Conservation (phyloP, 2,888 invertebrate species). For the Anoplius nigerrimus region DNA sequence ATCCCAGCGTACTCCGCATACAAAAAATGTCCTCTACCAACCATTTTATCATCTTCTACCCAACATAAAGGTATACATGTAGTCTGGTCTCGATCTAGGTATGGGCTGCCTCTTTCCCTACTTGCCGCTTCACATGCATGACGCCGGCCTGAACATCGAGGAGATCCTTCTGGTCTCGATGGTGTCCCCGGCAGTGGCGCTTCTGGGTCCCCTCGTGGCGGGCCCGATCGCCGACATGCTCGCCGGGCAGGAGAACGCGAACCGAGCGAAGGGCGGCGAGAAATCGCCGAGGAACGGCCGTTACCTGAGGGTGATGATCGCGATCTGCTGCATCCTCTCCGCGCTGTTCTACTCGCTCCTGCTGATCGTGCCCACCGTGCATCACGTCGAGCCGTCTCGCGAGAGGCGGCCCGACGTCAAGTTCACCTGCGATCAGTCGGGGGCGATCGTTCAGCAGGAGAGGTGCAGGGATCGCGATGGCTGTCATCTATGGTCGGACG, state of each 20-base stretch:
- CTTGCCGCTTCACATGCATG: constrained; percentile 86
- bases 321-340: constrained; percentile 81
- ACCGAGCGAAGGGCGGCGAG: no score
- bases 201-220: constrained; percentile 85
- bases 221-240: constrained; percentile 88
- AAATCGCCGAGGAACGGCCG: constrained; percentile 78
- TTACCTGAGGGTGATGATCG: constrained; percentile 82
- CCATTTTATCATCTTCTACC: no score
- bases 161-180: constrained; percentile 88
- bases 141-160: constrained; percentile 83
- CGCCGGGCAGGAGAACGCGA: constrained; percentile 76
- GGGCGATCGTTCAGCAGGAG: constrained; percentile 85
- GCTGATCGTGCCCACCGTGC: constrained; percentile 81
- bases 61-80: no score
- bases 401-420: constrained; percentile 81
- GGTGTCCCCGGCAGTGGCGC: constrained; percentile 86
- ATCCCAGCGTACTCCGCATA: no score
- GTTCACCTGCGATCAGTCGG: constrained; percentile 83
- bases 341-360: constrained; percentile 83
- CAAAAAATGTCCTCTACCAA: no score
- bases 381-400: constrained; percentile 76
- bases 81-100: constrained; percentile 77
- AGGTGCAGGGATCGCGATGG: constrained; percentile 81
- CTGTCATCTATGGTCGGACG: constrained; percentile 82
- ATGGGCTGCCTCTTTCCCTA: constrained; percentile 89